phyloP scores from a whole-genome alignment of 2,888 invertebrate species.

The Marronus borbonicus region DNA sequence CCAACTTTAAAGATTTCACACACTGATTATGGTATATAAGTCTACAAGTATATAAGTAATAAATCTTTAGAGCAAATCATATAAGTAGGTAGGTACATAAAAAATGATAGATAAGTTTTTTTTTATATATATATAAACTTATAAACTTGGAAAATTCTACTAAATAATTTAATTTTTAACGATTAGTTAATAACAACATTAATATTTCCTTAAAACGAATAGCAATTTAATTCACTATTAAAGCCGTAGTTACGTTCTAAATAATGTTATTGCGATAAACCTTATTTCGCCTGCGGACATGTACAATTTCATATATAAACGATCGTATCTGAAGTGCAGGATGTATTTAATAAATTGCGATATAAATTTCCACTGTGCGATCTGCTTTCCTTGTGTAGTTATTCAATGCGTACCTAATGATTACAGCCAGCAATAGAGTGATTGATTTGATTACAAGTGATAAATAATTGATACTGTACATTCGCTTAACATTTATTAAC shows the following conservation, averaged over 20 bases:
- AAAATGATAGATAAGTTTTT: too few species aligned
- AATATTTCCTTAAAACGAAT: too few species aligned
- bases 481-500: not conserved
- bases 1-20: too few species aligned
- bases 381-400: constrained; percentile 12
- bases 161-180: too few species aligned
- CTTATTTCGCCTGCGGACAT: not conserved
- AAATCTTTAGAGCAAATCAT: too few species aligned
- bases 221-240: too few species aligned
- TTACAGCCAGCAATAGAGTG: not conserved
- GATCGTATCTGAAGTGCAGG: not conserved
- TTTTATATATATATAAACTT: too few species aligned
- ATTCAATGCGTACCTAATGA: not conserved
- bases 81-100: too few species aligned
- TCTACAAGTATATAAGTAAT: too few species aligned
- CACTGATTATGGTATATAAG: too few species aligned
- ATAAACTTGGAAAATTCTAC: too few species aligned
- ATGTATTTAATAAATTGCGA: constrained; percentile 4
- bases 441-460: not conserved
- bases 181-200: too few species aligned
- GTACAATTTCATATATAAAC: not conserved
- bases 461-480: not conserved
- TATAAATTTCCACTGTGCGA: not conserved
- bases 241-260: not conserved
- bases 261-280: not conserved